Evolutionary conservation across 2,888 invertebrate species (phyloP).

Genomic region (Syrphus vitripennis): DNA sequence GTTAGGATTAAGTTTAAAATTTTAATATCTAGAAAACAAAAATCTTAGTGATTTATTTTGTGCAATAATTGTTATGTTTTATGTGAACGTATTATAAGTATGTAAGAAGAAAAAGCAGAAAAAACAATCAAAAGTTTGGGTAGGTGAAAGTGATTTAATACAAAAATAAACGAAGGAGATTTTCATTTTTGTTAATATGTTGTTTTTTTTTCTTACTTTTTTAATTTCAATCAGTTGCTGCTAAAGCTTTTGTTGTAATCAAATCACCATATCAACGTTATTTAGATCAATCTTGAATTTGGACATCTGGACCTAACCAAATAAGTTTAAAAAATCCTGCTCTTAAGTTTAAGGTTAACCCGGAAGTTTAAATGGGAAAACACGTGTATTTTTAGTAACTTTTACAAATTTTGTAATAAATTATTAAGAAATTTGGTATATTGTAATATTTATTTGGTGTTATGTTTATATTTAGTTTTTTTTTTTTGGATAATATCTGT

Average conservation of each 20-base stretch:
- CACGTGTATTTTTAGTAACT: too few relatives aligned
- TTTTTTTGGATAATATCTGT: too few relatives aligned
- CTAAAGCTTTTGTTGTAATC: background rate
- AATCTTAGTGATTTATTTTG: conserved; percentile 34
- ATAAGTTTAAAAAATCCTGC: too few relatives aligned
- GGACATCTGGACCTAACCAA: too few relatives aligned
- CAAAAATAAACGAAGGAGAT: conserved; percentile 45
- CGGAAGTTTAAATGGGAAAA: too few relatives aligned
- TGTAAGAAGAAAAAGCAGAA: background rate
- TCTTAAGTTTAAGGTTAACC: too few relatives aligned
- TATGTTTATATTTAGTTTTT: too few relatives aligned
- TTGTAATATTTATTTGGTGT: too few relatives aligned
- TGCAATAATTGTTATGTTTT: conserved; percentile 46
- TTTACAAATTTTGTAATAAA: too few relatives aligned
- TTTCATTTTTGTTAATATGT: conserved; percentile 52
- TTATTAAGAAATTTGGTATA: too few relatives aligned
- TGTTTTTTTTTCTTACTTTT: background rate
- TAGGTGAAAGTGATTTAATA: background rate
- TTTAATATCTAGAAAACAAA: background rate
- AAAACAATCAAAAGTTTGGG: background rate
- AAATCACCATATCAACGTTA: background rate
- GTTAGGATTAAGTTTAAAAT: conserved; percentile 56
- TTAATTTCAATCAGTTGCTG: background rate
- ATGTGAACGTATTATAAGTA: conserved; percentile 15
- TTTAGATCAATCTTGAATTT: too few relatives aligned